phyloP scores from a whole-genome alignment of 23 tunicate genomes.

The Clavelina lepadiformis region DNA sequence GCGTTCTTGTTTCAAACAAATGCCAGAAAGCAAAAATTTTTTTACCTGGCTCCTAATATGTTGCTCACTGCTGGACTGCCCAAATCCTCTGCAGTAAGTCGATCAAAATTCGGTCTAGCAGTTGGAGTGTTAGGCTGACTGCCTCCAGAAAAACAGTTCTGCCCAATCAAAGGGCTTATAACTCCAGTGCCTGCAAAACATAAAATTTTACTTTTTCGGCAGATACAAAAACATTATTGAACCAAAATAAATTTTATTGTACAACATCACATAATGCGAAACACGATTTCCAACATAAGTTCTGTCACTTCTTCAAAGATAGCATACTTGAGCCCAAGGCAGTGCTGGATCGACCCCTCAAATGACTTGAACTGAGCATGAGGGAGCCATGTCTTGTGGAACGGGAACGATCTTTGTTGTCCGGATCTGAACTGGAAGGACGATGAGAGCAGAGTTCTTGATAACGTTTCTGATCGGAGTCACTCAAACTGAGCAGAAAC shows the following conservation, averaged over 20 bases:
- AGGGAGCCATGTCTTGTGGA: conserved; percentile 24
- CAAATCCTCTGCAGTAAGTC: conserved; percentile 69
- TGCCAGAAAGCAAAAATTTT: not conserved
- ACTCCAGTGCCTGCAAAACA: conserved; percentile 27
- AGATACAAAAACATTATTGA: too few species aligned
- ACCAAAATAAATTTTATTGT: not conserved
- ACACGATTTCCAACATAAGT: too few species aligned
- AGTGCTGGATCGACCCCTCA: conserved; percentile 22
- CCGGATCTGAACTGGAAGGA: conserved; percentile 27
- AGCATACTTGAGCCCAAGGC: conserved; percentile 17
- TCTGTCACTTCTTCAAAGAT: too few species aligned
- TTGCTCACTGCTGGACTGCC: too few species aligned
- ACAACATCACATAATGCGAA: too few species aligned
- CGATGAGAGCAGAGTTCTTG: conserved; percentile 58
- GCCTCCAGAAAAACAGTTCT: conserved; percentile 26
- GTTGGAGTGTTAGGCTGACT: conserved; percentile 21
- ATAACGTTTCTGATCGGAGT: conserved; percentile 58
- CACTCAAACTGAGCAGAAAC: conserved; percentile 56
- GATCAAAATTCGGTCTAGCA: conserved; percentile 51
- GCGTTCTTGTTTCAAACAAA: not conserved
- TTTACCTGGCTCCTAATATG: conserved; percentile 10
- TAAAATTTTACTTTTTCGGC: too few species aligned
- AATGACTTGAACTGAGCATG: conserved; percentile 3
- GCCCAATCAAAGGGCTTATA: conserved; percentile 56
- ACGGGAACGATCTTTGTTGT: not conserved